Base-by-base conservation (phyloP, 2,888 invertebrate species). In the Gisinianus flammeolus region DNA sequence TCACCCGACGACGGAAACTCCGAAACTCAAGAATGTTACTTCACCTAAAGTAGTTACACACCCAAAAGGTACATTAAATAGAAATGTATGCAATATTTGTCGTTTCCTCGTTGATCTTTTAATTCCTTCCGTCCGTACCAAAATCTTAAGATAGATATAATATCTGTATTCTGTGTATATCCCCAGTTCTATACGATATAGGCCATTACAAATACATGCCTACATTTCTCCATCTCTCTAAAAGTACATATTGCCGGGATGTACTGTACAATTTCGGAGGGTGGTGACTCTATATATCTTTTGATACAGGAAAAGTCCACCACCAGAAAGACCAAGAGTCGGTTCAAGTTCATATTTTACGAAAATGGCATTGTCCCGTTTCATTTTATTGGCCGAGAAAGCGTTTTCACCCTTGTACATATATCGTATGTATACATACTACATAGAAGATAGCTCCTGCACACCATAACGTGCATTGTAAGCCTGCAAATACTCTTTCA, bases 41-140 rank as follows among this genome's bases (percentile, higher is more conserved):
- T 44, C 10, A 44, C 52, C 16, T 44, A 10, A 44, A 10, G 52
- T 44, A 44, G 10, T 44, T 44, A 44, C 8, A 16, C 52, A 44
- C 52, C 52, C n/a, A n/a, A n/a, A 28, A 26, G 64, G 10, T 10
- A 64, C 64, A 64, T 64, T 64, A 64, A 56, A 56, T 56, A 56
- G 56, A 56, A 56, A 56, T 56, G 19, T 56, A 56, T 56, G 56
- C 56, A 56, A 64, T 73, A 73, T 73, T 73, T 64, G 62, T 58
- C 73, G 22, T 73, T 73, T 58, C 64, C 73, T 73, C 22, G 58
- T 64, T 73, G 62, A 73, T 73, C 73, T 73, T 73, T 73, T 73
- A 73, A 73, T 73, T 73, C 73, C 73, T 73, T 73, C 73, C 73
- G 73, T 44, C 44, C 54, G n/a, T n/a, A n/a, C 69, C 44, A 52